A percentile compares a stretch with the other conserved stretches of the same genome.
These are phyloP conservation scores for Diplogasteroides magnus DNA, from an alignment of 1,140 invertebrate species.

Conservation along the genomic window DNA sequence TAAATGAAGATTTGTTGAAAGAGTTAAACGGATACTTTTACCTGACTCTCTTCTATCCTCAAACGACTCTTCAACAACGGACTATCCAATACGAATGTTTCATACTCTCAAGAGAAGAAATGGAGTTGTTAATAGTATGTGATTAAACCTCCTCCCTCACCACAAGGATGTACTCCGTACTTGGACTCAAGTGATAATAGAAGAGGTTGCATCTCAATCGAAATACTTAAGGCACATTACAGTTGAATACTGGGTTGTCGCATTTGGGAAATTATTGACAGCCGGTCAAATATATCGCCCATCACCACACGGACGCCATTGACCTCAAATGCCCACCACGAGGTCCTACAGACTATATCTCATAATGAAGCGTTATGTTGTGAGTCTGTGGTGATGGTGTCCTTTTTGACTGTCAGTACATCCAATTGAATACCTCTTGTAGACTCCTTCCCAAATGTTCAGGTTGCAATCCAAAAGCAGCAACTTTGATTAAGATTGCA, in stretches of 20 bases:
- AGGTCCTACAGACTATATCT: no score
- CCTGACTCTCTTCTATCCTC: constrained; percentile 78
- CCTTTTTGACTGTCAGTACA: background rate
- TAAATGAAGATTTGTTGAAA: background rate
- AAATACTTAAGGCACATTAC: constrained; percentile 25
- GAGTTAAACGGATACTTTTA: constrained; percentile 48
- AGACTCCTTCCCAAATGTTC: constrained; percentile 82
- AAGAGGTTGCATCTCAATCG: constrained; percentile 66
- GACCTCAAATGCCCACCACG: no score
- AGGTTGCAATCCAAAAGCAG: constrained; percentile 67
- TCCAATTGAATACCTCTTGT: constrained; percentile 66
- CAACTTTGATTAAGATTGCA: constrained; percentile 87
- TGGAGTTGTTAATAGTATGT: background rate
- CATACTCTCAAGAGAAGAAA: constrained; percentile 69
- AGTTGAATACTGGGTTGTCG: background rate
- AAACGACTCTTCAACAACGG: constrained; percentile 85
- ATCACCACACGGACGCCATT: no score
- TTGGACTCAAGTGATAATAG: constrained; percentile 60
- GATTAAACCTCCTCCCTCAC: constrained; percentile 74
- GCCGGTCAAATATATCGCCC: no score
- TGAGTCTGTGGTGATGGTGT: background rate
- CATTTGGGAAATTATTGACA: constrained; percentile 1
- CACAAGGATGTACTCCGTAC: constrained; percentile 93
- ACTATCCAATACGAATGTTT: constrained; percentile 93
- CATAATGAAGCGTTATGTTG: no score